phyloP scores from a whole-genome alignment of 2,888 invertebrate genomes.

The Sphaerophoria rueppellii region DNA sequence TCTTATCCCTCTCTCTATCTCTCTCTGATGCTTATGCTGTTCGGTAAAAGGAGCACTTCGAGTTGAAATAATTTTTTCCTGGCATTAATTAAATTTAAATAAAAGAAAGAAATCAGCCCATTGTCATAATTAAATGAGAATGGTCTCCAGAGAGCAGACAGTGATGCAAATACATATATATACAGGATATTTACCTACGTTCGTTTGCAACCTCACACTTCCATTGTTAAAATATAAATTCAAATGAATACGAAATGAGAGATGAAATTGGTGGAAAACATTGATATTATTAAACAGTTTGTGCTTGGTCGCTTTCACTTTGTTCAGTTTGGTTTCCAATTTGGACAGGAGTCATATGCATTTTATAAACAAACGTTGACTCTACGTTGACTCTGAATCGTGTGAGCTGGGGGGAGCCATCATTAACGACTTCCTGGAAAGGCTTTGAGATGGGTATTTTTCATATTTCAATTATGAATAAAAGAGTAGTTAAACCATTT shows the following conservation, averaged over 20 bases:
- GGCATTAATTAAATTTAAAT: constrained; percentile 62
- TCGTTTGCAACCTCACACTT: constrained; percentile 12
- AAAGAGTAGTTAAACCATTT: too few species aligned
- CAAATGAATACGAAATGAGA: constrained; percentile 68
- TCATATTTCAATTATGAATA: too few species aligned
- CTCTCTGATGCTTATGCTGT: not conserved
- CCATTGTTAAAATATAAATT: constrained; percentile 35
- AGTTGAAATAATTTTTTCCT: constrained; percentile 50
- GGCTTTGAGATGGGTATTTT: too few species aligned
- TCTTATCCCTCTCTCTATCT: constrained; percentile 14
- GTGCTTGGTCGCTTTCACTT: constrained; percentile 63
- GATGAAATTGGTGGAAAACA: constrained; percentile 64
- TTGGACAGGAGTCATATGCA: not conserved
- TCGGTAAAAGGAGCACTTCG: constrained; percentile 22
- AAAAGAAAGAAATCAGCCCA: constrained; percentile 34
- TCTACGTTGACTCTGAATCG: too few species aligned
- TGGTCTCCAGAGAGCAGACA: not conserved
- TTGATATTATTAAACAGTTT: constrained; percentile 67
- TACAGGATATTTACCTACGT: not conserved
- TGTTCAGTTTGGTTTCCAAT: not conserved
- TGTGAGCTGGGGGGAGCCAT: too few species aligned
- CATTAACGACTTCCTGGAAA: too few species aligned
- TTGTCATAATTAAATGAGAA: constrained; percentile 22
- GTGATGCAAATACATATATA: not conserved
- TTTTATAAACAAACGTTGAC: not conserved